These are phyloP conservation scores for Myiothlypis coronata DNA, from an alignment of 2,797 vertebrate genomes.

Conservation along the genomic window DNA sequence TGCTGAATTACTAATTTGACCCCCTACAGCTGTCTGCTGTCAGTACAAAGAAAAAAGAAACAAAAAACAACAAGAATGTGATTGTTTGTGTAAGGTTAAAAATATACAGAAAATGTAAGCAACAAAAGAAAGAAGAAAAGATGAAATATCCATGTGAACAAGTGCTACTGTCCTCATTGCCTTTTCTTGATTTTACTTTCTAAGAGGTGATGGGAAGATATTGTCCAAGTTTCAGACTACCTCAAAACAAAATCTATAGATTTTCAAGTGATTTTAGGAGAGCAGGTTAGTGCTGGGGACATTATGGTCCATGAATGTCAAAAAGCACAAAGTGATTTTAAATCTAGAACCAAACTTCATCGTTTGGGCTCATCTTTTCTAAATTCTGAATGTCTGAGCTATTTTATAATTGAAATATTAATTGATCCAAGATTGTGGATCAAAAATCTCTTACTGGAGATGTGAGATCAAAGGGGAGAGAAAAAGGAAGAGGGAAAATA, in stretches of 20 bases:
- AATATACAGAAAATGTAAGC: neutral
- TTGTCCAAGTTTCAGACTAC: neutral
- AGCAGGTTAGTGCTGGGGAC: neutral
- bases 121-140: neutral
- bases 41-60: neutral
- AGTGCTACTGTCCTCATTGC: neutral
- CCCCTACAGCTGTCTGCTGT: neutral
- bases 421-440: neutral
- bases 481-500: neutral
- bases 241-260: neutral
- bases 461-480: neutral
- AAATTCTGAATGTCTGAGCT: neutral
- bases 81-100: neutral
- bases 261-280: neutral
- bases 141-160: neutral
- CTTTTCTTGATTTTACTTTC: neutral
- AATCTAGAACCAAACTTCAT: neutral
- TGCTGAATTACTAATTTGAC: neutral
- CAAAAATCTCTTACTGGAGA: neutral
- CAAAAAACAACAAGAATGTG: neutral
- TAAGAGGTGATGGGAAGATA: neutral
- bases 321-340: neutral
- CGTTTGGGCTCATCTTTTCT: neutral
- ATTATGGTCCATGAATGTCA: neutral
- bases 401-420: neutral